A percentile compares a stretch with the other conserved stretches of the same genome.
Evolutionary conservation across 1,140 invertebrate genomes (phyloP).

Genomic region (Bombus polaris): DNA sequence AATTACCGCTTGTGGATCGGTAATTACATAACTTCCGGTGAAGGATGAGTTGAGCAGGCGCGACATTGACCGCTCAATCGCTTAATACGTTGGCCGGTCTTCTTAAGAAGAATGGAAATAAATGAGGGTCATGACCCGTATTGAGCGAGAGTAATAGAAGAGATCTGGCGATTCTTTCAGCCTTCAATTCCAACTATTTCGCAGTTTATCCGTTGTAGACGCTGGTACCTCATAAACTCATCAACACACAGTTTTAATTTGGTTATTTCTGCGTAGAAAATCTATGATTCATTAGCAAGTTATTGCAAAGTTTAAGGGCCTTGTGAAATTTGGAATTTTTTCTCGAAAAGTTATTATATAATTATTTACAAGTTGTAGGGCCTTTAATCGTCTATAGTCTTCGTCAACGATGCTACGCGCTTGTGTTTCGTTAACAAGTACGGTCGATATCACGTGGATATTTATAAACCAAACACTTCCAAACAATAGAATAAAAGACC

Average conservation of each 20-base stretch:
- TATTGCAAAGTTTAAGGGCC: no score
- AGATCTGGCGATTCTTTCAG: background rate
- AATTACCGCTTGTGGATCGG: slow-evolving; percentile 39
- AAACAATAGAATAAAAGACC: background rate
- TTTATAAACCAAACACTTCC: background rate
- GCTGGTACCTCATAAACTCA: no score
- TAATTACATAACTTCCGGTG: slow-evolving; percentile 63
- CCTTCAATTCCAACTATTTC: background rate
- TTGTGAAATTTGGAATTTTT: background rate
- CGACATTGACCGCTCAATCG: slow-evolving; percentile 64
- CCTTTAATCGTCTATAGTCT: no score
- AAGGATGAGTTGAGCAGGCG: slow-evolving; percentile 31
- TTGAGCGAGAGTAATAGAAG: background rate
- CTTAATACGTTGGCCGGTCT: slow-evolving; percentile 44
- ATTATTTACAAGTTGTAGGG: background rate
- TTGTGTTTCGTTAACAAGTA: no score
- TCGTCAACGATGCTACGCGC: background rate
- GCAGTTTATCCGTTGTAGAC: no score
- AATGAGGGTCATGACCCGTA: slow-evolving; percentile 51
- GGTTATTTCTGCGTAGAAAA: background rate
- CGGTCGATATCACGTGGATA: background rate
- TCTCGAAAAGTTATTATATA: background rate
- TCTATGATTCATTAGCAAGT: background rate
- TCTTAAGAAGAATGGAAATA: slow-evolving; percentile 50
- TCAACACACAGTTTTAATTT: background rate